Evolutionary conservation across 2,797 vertebrate genomes (phyloP), one percentile per base, ranked within the genome.

Genomic region (Fratercula arctica): DNA sequence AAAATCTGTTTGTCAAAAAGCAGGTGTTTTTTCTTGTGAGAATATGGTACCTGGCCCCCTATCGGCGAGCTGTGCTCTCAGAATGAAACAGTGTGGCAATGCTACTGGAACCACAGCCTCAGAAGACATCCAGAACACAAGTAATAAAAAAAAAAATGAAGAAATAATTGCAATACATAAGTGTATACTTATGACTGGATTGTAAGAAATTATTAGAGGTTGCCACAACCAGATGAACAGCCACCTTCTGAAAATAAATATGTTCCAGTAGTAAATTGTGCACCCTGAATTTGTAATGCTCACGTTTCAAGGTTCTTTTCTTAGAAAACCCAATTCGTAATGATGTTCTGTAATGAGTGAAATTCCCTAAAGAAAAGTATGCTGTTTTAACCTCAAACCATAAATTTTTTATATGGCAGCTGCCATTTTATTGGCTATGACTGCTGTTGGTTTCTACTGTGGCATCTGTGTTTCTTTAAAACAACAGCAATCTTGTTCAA

Each of bases 41-140:
- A 74, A 41, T 29, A 46, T 1, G 0, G 0, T 53, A 25, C 29
- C 31, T 54, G 33, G 25, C 18, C 48, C 60, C 26, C 24, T 43
- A 70, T 21, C 11, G 70, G 16, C 26, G 11, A 80, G 7, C 16
- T 50, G 2, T 19, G 4, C 16, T 50, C 33, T 81, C 35, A 75
- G 28, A 59, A 20, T 3, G 6, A 77, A 77, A 17, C 9, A 46
- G 17, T 18, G 5, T 45, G 51, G 18, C 43, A 75, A 51, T 24
- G 35, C 7, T 43, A 24, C 18, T 39, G 51, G 48, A 72, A 87
- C 8, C 18, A 67, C 3, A 56, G 33, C 26, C 48, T 68, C 43
- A 75, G 67, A 91, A 82, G 11, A 51, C 26, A 63, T 56, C 21
- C 2, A 6, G 37, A 92, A 39, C 2, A 56, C 6, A 68, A 21